Evolutionary conservation across 2,113 vertebrate genomes (phyloP), one percentile per base, ranked within the genome.

Genomic region (Dipodomys ordii): DNA sequence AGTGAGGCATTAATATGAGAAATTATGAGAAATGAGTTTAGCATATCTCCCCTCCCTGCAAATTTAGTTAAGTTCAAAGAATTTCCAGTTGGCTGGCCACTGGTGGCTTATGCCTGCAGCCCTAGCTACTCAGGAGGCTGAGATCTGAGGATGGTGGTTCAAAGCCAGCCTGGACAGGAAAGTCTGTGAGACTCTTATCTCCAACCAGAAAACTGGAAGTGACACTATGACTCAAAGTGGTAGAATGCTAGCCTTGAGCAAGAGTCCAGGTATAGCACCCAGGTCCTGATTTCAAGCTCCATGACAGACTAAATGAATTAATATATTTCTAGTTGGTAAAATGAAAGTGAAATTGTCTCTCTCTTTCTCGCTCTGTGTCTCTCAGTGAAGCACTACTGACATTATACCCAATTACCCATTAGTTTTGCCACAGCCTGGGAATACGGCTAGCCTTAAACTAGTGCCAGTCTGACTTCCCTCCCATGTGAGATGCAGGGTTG

Each of bases 41-140:
- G 39, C 20, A 64, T 39, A 39, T 39, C 39, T 39, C 39, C 39
- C 39, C 49, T 65, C 92, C 77, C 13, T 30, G 18, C 65, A 87
- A 86, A 62, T 44, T 96, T 83, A 64, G 44, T 92, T 94, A 87
- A 94, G 87, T n/a, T 94, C 83, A 91, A 95, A 84, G 57, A 94
- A 87, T 92, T 96, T 94, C 65, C 27, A 87, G 5, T 71, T 87
- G 84, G 77, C 53, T 57, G 53, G 53, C 11, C 53, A 57, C 53
- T 4, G 15, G 16, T 57, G 53, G 53, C 53, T 57, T 13, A 57
- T 18, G 10, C 13, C 15, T 57, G 53, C 3, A 57, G 15, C 12
- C 12, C 49, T 49, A 49, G 49, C 49, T 57, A 57, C 2, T 1
- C 3, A 16, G 53, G 53, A 57, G 53, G 4, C 15, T 57, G 53